Evolutionary conservation across 1,140 invertebrate species (phyloP).

Genomic region (Cyclargus thomasi): DNA sequence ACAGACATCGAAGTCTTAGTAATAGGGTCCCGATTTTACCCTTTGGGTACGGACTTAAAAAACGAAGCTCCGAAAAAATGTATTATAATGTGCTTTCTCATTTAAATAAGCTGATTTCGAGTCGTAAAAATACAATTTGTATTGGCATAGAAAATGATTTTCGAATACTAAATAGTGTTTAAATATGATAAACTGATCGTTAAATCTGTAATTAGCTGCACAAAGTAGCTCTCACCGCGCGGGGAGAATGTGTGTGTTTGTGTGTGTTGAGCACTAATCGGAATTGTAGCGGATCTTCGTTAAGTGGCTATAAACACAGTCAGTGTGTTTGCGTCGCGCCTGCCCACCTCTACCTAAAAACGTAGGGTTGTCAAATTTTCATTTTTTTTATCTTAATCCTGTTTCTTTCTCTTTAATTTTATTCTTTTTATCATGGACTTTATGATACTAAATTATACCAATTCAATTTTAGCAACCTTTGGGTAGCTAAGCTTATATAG

Average conservation of each 20-base stretch:
- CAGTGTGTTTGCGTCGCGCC: constrained; percentile 60
- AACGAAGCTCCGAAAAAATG: no score
- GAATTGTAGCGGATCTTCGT: constrained; percentile 63
- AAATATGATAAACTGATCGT: constrained; percentile 5
- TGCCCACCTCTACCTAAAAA: constrained; percentile 56
- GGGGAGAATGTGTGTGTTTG: constrained; percentile 58
- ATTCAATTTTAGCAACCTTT: no score
- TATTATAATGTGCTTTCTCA: not conserved
- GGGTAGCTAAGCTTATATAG: no score
- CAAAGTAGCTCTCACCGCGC: constrained; percentile 66
- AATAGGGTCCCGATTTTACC: no score
- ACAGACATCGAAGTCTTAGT: no score
- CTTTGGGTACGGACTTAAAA: no score
- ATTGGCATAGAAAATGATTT: constrained; percentile 1
- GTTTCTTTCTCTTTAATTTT: no score
- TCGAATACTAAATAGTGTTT: not conserved
- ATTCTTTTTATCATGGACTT: no score
- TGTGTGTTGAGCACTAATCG: constrained; percentile 64
- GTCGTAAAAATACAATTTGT: constrained; percentile 1
- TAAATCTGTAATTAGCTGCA: constrained; percentile 35
- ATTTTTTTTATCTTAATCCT: no score
- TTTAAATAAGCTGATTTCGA: not conserved
- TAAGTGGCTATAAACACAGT: constrained; percentile 74
- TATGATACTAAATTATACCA: no score
- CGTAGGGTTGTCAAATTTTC: not conserved